These are phyloP conservation scores for Opisthograptis luteolata DNA, from an alignment of 2,888 invertebrate genomes.

Conservation along the genomic window DNA sequence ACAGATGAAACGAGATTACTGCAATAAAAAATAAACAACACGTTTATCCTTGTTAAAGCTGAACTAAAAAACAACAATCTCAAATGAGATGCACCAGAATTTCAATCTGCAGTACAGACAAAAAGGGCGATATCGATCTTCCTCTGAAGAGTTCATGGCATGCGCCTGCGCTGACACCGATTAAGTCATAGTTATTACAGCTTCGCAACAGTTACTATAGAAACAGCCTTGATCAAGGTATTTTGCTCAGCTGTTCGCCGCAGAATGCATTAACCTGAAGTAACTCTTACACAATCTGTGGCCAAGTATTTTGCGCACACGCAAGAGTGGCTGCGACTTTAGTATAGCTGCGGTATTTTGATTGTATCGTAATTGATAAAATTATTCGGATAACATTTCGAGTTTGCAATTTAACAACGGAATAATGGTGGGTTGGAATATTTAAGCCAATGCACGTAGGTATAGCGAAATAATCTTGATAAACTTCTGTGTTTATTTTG, in stretches of 20 bases:
- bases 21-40: too few species aligned
- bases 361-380: constrained; percentile 17
- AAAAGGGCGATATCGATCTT: background rate
- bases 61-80: background rate
- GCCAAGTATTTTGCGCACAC: constrained; percentile 23
- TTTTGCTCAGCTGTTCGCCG: constrained; percentile 40
- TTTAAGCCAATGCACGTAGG: background rate
- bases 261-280: constrained; percentile 15
- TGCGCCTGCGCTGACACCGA: background rate
- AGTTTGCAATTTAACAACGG: background rate
- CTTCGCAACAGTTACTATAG: constrained; percentile 13
- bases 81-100: background rate
- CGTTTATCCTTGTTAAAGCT: too few species aligned
- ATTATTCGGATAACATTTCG: background rate
- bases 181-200: constrained; percentile 7
- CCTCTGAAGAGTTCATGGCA: background rate
- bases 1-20: too few species aligned
- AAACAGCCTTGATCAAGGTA: constrained; percentile 44
- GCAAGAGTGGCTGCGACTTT: constrained; percentile 6
- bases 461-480: too few species aligned
- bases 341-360: constrained; percentile 19
- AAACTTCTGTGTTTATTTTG: too few species aligned
- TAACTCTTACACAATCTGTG: constrained; percentile 20
- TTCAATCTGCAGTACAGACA: background rate
- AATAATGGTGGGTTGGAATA: background rate